Conservation (phyloP, 2,113 vertebrate genomes). For the Callocephalon fimbriatum region DNA sequence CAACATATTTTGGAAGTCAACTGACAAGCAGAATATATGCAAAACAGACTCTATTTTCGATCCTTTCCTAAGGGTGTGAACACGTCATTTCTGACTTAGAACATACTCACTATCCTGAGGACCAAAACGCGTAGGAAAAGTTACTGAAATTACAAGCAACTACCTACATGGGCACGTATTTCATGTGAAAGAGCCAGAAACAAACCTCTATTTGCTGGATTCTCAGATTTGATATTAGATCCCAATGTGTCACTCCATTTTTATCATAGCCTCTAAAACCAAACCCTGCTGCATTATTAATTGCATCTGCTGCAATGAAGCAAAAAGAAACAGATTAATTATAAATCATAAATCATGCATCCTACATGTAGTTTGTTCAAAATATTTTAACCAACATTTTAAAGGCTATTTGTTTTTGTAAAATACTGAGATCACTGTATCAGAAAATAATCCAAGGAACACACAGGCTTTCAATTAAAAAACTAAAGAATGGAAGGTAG, state of each 20-base stretch:
- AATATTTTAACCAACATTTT: background rate
- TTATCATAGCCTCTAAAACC: conserved; percentile 95
- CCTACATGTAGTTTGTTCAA: background rate
- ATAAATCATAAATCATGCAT: background rate
- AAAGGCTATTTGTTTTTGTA: background rate
- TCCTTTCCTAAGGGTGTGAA: background rate
- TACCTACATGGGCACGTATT: background rate
- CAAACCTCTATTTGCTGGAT: conserved; percentile 95
- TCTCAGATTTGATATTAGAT: conserved; percentile 93
- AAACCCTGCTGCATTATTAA: conserved; percentile 98
- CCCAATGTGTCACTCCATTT: conserved; percentile 90
- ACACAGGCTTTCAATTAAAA: background rate
- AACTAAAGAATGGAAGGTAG: background rate
- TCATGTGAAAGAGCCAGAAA: conserved; percentile 15
- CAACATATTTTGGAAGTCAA: background rate
- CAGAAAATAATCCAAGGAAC: background rate
- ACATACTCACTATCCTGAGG: background rate
- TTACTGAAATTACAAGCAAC: background rate
- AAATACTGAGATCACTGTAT: background rate
- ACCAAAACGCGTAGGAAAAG: background rate
- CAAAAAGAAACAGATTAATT: conserved; percentile 3
- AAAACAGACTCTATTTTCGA: background rate
- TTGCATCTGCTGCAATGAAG: conserved; percentile 89
- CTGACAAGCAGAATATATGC: background rate
- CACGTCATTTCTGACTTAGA: background rate